phyloP scores from a whole-genome alignment of 2,888 invertebrate species.

The Flabesymbios commensalis region DNA sequence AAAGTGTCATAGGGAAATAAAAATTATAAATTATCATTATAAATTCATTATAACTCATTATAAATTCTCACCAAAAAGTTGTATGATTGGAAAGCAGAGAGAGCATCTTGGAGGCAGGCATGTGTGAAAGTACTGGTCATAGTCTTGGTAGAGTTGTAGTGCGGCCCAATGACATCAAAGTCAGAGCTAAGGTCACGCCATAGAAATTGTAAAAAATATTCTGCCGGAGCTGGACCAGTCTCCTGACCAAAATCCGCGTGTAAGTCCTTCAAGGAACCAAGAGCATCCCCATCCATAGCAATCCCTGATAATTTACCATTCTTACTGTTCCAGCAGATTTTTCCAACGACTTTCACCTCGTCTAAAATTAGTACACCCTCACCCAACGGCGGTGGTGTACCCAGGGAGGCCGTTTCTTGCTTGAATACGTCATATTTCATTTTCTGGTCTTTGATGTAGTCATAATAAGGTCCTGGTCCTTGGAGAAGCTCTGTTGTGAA shows the following conservation, averaged over 20 bases:
- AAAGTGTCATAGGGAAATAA: too few species aligned
- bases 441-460: not conserved
- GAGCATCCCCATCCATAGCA: too few species aligned
- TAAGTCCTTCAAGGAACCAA: too few species aligned
- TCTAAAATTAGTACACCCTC: constrained; percentile 9
- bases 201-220: constrained; percentile 7
- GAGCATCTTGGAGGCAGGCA: not conserved
- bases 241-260: too few species aligned
- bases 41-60: too few species aligned
- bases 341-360: constrained; percentile 8
- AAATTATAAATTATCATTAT: too few species aligned
- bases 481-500: constrained; percentile 1
- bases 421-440: not conserved
- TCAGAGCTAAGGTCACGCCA: constrained; percentile 9
- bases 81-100: constrained; percentile 1
- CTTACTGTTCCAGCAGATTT: constrained; percentile 10
- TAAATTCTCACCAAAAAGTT: not conserved
- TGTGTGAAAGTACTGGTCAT: constrained; percentile 2
- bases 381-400: not conserved
- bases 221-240: too few species aligned
- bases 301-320: not conserved
- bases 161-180: constrained; percentile 11
- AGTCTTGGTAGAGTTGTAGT: constrained; percentile 1
- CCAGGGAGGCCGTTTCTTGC: not conserved
- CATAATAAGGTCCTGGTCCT: not conserved